These are phyloP conservation scores for Microctenopoma steveboyesi DNA, from an alignment of 2,797 vertebrate species.

Conservation along the genomic window DNA sequence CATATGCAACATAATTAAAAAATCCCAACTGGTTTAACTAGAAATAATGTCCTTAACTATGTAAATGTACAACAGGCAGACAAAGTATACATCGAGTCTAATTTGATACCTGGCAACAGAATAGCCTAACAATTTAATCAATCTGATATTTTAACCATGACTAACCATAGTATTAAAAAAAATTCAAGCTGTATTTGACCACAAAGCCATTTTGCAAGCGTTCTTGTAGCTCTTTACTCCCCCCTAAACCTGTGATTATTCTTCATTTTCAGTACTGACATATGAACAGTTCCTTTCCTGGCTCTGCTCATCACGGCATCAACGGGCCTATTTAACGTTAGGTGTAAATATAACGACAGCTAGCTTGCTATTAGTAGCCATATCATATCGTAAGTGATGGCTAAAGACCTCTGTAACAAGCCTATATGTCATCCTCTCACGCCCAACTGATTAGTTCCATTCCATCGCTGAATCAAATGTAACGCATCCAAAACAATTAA, in stretches of 20 bases:
- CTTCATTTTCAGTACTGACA: conserved; percentile 79
- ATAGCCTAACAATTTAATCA: conserved; percentile 8
- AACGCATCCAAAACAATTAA: conserved; percentile 69
- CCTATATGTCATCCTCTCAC: conserved; percentile 70
- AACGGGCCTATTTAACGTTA: conserved; percentile 69
- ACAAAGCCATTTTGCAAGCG: conserved; percentile 43
- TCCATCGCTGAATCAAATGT: conserved; percentile 54
- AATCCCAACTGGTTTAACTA: neutral
- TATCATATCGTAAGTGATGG: conserved; percentile 59
- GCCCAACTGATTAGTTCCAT: conserved; percentile 67
- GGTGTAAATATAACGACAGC: conserved; percentile 79
- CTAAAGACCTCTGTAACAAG: conserved; percentile 59
- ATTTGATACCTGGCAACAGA: conserved; percentile 29
- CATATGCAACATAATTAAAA: conserved; percentile 2
- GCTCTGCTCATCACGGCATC: conserved; percentile 67
- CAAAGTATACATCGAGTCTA: conserved; percentile 53
- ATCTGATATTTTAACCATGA: conserved; percentile 20
- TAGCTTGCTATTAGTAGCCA: conserved; percentile 73
- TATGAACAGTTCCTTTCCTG: conserved; percentile 81
- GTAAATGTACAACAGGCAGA: conserved; percentile 30
- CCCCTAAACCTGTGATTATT: conserved; percentile 57
- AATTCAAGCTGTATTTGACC: conserved; percentile 28
- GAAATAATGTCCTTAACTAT: conserved; percentile 27
- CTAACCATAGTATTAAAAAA: neutral
- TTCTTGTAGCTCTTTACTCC: conserved; percentile 58